A percentile compares a stretch with the other conserved stretches of the same genome.
Evolutionary conservation across 2,113 vertebrate genomes (phyloP).

Genomic region (Nansenia antarctica): DNA sequence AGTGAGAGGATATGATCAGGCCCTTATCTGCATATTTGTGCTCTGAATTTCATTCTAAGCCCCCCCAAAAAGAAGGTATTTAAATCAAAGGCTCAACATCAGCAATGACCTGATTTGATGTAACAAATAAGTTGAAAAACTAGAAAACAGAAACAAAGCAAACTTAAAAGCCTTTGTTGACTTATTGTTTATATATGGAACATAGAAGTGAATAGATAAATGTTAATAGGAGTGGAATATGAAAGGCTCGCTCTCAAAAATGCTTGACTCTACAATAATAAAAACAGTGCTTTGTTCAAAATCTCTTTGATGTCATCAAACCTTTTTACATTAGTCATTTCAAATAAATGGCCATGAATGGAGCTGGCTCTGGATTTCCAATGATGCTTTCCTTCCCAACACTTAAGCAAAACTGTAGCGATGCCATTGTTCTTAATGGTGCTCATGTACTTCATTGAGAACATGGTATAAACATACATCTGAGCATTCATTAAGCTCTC

Average conservation of each 20-base stretch:
- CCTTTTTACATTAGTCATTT: slow-evolving; percentile 26
- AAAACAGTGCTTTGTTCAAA: slow-evolving; percentile 46
- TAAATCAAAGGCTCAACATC: slow-evolving; percentile 39
- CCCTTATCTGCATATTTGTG: slow-evolving; percentile 13
- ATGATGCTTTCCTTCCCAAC: slow-evolving; percentile 2
- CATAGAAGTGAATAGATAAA: slow-evolving; percentile 43
- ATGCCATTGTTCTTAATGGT: not conserved
- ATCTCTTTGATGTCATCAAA: slow-evolving; percentile 42
- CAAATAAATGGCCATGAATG: slow-evolving; percentile 14
- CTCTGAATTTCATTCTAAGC: not conserved
- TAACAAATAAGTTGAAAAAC: slow-evolving; percentile 35
- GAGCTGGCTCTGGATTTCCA: slow-evolving; percentile 9
- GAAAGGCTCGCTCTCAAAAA: slow-evolving; percentile 45
- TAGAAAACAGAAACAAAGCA: slow-evolving; percentile 21
- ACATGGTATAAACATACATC: not conserved
- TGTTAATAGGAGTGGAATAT: slow-evolving; percentile 47
- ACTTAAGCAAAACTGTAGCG: not conserved
- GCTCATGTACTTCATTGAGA: not conserved
- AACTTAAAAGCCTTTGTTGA: slow-evolving; percentile 40
- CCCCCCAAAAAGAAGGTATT: slow-evolving; percentile 11
- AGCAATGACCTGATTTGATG: slow-evolving; percentile 41
- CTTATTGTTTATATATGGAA: slow-evolving; percentile 41
- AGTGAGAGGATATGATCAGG: slow-evolving; percentile 1
- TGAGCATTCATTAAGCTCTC: not conserved
- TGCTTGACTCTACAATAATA: slow-evolving; percentile 29